Percentiles rank a stretch among this genome's conserved stretches.
Conservation (phyloP, 30 jellyfish, hydroid and myxozoan genomes). For the Turritopsis dohrnii region DNA sequence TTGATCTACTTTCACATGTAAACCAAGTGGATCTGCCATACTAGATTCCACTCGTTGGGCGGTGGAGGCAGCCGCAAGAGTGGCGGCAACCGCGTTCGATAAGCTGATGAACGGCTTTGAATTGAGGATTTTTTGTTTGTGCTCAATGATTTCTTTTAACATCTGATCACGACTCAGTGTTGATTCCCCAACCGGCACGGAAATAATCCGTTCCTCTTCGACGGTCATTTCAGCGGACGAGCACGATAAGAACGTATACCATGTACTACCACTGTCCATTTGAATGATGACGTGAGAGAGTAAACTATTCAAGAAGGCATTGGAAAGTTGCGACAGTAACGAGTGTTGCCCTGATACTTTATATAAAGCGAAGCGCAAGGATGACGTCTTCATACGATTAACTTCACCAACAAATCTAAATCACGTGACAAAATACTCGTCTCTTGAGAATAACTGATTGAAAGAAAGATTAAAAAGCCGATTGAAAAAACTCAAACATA, state of each 20-base stretch:
- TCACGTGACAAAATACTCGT: background rate
- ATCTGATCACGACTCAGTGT: slow-evolving; percentile 45
- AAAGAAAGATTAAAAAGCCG: too few relatives aligned
- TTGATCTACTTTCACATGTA: background rate
- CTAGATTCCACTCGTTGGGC: slow-evolving; percentile 26
- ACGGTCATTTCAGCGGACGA: background rate
- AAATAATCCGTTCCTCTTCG: background rate
- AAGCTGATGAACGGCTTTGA: slow-evolving; percentile 49
- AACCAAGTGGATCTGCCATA: background rate
- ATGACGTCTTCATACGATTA: background rate
- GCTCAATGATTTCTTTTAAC: slow-evolving; percentile 63
- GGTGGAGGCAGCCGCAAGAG: slow-evolving; percentile 92
- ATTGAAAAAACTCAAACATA: slow-evolving; percentile 11
- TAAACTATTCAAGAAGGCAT: slow-evolving; percentile 4
- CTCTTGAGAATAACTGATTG: too few relatives aligned
- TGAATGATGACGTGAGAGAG: slow-evolving; percentile 8
- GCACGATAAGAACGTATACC: slow-evolving; percentile 30
- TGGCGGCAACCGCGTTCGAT: slow-evolving; percentile 95
- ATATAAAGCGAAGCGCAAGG: slow-evolving; percentile 38
- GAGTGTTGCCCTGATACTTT: slow-evolving; percentile 25
- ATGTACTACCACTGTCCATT: slow-evolving; percentile 31
- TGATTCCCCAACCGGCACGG: slow-evolving; percentile 28
- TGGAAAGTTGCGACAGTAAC: slow-evolving; percentile 5
- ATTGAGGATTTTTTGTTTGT: slow-evolving; percentile 50
- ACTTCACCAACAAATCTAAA: slow-evolving; percentile 23